Base-by-base conservation (phyloP, 2,113 vertebrate genomes). In the Pterophyllum scalare region DNA sequence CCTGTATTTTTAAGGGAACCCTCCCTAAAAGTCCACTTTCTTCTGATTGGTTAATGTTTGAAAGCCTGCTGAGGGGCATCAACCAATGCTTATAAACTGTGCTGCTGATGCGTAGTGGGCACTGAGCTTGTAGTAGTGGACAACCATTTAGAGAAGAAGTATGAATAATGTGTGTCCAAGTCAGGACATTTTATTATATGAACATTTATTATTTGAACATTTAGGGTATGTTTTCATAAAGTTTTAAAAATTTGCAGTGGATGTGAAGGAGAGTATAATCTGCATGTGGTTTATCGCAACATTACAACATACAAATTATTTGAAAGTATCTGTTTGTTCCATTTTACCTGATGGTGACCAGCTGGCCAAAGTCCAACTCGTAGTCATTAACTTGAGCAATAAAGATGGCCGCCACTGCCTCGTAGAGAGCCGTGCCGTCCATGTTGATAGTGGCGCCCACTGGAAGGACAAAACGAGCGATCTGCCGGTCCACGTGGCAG, bases 361-460 rank as follows among this genome's bases (percentile, higher is more conserved):
- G 80, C 83, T 98, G 97, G 15, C 97, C 97, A 5, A 98, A 94
- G 90, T 98, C 97, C 84, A 98, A 93, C 77, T 98, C 96, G 0
- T 97, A 97, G 35, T 97, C 96, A 0, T 98, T 98, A 77, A 98
- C 96, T 81, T 98, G 97, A 24, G 97, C 97, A 0, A 97, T 97
- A 20, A 98, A 98, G 92, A 98, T 97, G 43, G 97, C 96, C 1
- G 97, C 97, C 3, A 97, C 97, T 0, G 97, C 97, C 79, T 98
- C 97, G 0, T 98, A 97, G 8, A 97, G 96, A 0, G 97, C 97
- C 0, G 97, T 98, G 61, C 97, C 97, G 0, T 98, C 97, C 97
- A 97, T 98, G 90, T 98, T 98, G 93, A 97, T 98, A 82, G 97
- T 98, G 77, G 97, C 97, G 0, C 97, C 97, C 0, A 97, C 96